Base-by-base conservation (phyloP, 2,113 vertebrate species). In the Pygoscelis antarcticus region DNA sequence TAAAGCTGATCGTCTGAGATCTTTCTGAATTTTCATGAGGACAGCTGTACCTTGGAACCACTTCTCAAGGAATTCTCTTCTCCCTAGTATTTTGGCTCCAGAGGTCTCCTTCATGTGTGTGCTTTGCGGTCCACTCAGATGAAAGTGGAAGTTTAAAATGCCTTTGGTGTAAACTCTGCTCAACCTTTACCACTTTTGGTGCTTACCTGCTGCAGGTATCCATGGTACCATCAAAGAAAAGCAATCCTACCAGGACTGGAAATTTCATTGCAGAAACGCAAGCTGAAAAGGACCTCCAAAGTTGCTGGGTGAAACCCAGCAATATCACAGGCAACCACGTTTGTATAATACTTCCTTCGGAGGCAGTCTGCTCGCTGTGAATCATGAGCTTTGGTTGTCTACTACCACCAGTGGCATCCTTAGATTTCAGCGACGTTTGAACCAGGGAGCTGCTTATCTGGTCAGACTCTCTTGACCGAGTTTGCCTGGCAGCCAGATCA, bases 401-500 rank as follows among this genome's bases (percentile, higher is more conserved):
- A 1, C 52, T 74, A 1, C 26, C 49, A 60, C 16, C 49, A 36
- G 42, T 49, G 49, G 16, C 46, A 54, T 36, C 25, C 29, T 49
- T 44, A 6, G 26, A 38, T 57, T 54, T 36, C 23, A 18, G 6
- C 0, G 21, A 6, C 0, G 1, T 38, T 83, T 49, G 42, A 62
- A 19, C 10, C 25, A 34, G 42, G 38, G 62, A 51, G 9, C 26
- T 83, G 69, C 26, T n/a, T 6, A 4, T 0, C 49, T 65, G 38
- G 5, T 64, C 51, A 58, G 68, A 20, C 32, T 85, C 46, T 46
- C 55, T 71, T n/a, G 17, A 1, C 62, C 49, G 57, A n/a, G 22
- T 87, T 89, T 93, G 42, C 64, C n/a, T 64, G 77, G 72, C 84
- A 75, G 65, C 60, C 84, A 72, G 52, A 72, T 78, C 76, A 64